Evolutionary conservation across 2,113 vertebrate species (phyloP).

Genomic region (Centropus unirufus): DNA sequence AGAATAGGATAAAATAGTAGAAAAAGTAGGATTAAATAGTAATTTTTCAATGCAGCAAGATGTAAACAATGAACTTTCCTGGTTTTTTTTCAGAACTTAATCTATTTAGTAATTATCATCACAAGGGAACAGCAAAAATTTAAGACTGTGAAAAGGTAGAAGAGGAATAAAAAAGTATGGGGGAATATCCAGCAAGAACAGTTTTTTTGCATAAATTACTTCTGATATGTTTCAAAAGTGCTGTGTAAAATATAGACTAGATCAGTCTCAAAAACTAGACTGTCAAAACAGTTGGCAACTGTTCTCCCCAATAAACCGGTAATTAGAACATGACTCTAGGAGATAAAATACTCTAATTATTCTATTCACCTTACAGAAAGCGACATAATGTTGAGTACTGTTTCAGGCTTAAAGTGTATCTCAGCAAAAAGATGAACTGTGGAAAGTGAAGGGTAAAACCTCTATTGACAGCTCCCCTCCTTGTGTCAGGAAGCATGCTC

Average conservation of each 20-base stretch:
- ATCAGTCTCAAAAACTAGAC: not conserved
- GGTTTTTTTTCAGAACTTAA: not conserved
- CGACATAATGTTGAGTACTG: not conserved
- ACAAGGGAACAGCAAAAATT: not conserved
- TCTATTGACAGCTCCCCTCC: not conserved
- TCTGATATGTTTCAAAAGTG: not conserved
- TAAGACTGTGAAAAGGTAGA: not conserved
- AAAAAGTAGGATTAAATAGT: not conserved
- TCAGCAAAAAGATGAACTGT: not conserved
- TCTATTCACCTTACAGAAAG: not conserved
- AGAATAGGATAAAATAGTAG: not conserved
- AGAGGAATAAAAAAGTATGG: not conserved
- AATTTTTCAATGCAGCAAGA: not conserved
- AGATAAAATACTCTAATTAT: not conserved
- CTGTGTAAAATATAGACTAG: not conserved
- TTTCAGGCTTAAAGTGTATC: not conserved
- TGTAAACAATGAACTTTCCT: not conserved
- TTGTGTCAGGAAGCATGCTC: not conserved
- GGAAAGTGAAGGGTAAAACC: not conserved
- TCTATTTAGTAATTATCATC: not conserved
- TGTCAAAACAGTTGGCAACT: not conserved
- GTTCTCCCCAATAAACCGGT: not conserved
- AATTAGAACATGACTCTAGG: not conserved
- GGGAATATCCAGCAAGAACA: not conserved
- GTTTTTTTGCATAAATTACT: not conserved